Evolutionary conservation across 2,113 vertebrate genomes (phyloP).

Genomic region (Amphiprion ocellaris): DNA sequence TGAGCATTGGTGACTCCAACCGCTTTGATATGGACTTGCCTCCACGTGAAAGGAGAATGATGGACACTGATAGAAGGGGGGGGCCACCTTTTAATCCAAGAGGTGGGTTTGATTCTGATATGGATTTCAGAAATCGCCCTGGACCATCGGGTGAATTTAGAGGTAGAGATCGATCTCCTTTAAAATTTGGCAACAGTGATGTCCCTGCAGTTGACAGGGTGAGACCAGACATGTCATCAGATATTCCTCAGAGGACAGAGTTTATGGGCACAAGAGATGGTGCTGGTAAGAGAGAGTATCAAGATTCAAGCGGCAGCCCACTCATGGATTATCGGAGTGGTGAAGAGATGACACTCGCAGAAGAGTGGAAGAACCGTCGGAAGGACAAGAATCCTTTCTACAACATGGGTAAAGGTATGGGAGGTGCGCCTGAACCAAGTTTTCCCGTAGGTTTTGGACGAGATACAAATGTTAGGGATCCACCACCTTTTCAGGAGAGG

Average conservation of each 20-base stretch:
- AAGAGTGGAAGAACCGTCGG: conserved; percentile 83
- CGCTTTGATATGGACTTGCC: conserved; percentile 77
- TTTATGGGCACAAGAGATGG: conserved; percentile 64
- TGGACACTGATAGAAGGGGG: conserved; percentile 91
- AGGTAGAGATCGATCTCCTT: conserved; percentile 80
- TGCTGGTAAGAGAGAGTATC: conserved; percentile 69
- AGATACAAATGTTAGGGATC: conserved; percentile 64
- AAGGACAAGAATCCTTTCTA: conserved; percentile 67
- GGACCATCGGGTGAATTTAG: conserved; percentile 84
- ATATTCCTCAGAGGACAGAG: conserved; percentile 66
- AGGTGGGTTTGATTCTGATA: conserved; percentile 85
- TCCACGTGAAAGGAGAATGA: conserved; percentile 85
- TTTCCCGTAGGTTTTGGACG: conserved; percentile 69
- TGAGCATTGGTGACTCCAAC: conserved; percentile 67
- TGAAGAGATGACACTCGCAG: conserved; percentile 82
- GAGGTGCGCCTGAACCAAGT: conserved; percentile 55
- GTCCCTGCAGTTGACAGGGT: conserved; percentile 66
- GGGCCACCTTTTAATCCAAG: conserved; percentile 82
- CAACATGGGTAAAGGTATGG: conserved; percentile 56
- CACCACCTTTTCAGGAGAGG: conserved; percentile 61
- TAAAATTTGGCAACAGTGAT: conserved; percentile 77
- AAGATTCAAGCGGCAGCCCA: conserved; percentile 67
- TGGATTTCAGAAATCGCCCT: conserved; percentile 91
- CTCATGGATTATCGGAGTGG: conserved; percentile 79
- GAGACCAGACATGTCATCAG: conserved; percentile 71